A percentile compares a stretch with the other conserved stretches of the same genome.
These are phyloP conservation scores for Hirtodrosophila trivittata DNA, from an alignment of 2,888 invertebrate species.

Conservation along the genomic window DNA sequence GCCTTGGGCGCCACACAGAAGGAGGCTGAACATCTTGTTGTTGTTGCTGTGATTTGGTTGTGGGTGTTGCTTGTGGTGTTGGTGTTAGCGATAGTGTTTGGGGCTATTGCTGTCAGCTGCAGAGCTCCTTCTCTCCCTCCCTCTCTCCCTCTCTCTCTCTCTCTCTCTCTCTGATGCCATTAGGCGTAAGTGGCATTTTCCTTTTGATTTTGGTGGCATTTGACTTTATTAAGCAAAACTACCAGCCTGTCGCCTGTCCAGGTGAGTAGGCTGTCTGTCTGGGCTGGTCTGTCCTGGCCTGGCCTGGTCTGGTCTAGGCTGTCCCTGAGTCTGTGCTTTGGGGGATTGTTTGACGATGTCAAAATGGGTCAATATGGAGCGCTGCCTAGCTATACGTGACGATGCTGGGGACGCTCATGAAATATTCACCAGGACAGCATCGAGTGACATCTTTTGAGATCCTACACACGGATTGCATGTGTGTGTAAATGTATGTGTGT, in stretches of 20 bases:
- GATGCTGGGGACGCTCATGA: constrained; percentile 53
- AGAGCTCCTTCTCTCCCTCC: constrained; percentile 21
- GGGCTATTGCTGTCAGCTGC: constrained; percentile 42
- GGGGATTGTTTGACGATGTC: constrained; percentile 53
- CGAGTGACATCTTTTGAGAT: constrained; percentile 65
- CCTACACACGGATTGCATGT: constrained; percentile 16
- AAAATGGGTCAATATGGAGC: constrained; percentile 64
- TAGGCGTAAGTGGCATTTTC: constrained; percentile 75
- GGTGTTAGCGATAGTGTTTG: constrained; percentile 4
- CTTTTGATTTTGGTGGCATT: constrained; percentile 76
- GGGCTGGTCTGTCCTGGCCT: background rate
- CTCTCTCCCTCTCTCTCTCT: constrained; percentile 3
- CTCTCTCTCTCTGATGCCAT: constrained; percentile 57
- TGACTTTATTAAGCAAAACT: constrained; percentile 71
- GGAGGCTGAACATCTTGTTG: constrained; percentile 18
- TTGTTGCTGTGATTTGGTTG: constrained; percentile 5
- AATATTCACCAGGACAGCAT: constrained; percentile 62
- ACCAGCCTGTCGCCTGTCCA: constrained; percentile 27
- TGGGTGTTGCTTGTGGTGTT: constrained; percentile 5
- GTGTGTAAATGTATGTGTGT: constrained; percentile 2
- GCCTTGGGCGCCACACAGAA: constrained; percentile 24
- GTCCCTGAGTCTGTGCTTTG: constrained; percentile 9
- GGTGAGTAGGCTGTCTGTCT: constrained; percentile 17
- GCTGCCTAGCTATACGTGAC: constrained; percentile 22
- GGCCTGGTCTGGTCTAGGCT: background rate